These are phyloP conservation scores for Diarsia brunnea DNA, from an alignment of 2,888 invertebrate genomes.

Conservation along the genomic window DNA sequence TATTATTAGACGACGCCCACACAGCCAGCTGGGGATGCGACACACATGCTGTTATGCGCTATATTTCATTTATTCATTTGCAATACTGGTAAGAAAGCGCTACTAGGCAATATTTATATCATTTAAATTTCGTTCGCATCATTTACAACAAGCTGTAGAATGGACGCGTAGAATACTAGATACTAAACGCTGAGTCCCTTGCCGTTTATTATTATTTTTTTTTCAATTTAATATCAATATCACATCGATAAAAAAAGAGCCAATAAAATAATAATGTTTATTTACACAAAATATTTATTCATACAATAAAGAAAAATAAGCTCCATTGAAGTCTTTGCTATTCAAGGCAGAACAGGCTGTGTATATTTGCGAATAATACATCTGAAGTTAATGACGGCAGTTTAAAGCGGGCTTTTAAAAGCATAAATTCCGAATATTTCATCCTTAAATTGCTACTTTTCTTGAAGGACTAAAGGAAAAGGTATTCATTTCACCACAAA, in stretches of 20 bases:
- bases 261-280: constrained; percentile 33
- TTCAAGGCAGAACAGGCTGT: constrained; percentile 28
- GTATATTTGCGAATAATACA: constrained; percentile 48
- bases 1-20: constrained; percentile 55
- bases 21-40: constrained; percentile 29
- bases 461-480: constrained; percentile 46
- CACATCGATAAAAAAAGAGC: constrained; percentile 2
- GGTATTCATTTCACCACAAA: constrained; percentile 49
- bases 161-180: constrained; percentile 1
- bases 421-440: constrained; percentile 44
- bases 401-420: constrained; percentile 35
- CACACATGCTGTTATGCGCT: constrained; percentile 19
- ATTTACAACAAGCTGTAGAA: constrained; percentile 5
- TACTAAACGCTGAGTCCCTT: constrained; percentile 30
- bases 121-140: constrained; percentile 13
- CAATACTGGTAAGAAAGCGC: constrained; percentile 15
- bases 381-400: constrained; percentile 39
- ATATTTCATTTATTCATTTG: constrained; percentile 24
- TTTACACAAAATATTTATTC: constrained; percentile 44
- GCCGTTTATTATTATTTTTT: constrained; percentile 25
- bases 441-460: constrained; percentile 50
- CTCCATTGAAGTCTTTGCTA: constrained; percentile 43
- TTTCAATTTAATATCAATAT: constrained; percentile 29
- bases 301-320: constrained; percentile 42
- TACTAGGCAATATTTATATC: constrained; percentile 12